These are phyloP conservation scores for Glossosoma conforme DNA, from an alignment of 1,140 invertebrate species.

Conservation along the genomic window DNA sequence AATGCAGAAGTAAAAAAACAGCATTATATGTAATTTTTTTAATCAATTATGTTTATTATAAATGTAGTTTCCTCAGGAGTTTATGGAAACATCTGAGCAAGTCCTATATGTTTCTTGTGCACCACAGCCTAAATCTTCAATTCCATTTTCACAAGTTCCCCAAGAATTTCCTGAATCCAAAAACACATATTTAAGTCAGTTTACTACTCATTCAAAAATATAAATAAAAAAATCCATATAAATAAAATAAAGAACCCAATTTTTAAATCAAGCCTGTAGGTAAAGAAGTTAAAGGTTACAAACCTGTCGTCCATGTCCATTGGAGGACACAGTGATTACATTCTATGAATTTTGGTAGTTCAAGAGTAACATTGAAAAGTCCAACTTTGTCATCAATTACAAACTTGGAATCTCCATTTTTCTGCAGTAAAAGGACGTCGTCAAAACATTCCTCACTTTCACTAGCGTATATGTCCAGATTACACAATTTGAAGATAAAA, in stretches of 20 bases:
- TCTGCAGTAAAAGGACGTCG: slow-evolving; percentile 37
- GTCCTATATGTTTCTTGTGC: slow-evolving; percentile 62
- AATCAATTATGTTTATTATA: no score
- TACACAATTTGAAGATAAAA: slow-evolving; percentile 51
- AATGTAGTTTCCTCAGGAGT: no score
- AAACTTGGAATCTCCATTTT: slow-evolving; percentile 36
- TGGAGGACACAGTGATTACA: slow-evolving; percentile 58
- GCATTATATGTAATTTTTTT: no score
- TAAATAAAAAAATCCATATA: no score
- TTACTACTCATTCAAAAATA: no score
- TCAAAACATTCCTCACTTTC: slow-evolving; percentile 54
- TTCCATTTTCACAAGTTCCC: slow-evolving; percentile 49
- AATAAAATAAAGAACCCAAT: no score
- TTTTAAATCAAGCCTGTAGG: no score
- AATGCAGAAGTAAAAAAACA: no score
- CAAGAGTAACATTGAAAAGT: slow-evolving; percentile 15
- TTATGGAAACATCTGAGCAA: slow-evolving; percentile 66
- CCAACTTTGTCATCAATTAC: slow-evolving; percentile 9
- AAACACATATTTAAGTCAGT: no score
- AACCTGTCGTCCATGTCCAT: slow-evolving; percentile 54
- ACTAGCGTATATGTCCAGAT: slow-evolving; percentile 29
- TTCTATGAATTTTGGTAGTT: slow-evolving; percentile 43
- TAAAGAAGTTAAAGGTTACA: no score
- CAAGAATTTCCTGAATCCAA: slow-evolving; percentile 52
- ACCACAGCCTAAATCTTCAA: slow-evolving; percentile 52